Percentiles rank a stretch among this genome's conserved stretches.
These are phyloP conservation scores for Eurytoma californica DNA, from an alignment of 2,888 invertebrate species.

Conservation along the genomic window DNA sequence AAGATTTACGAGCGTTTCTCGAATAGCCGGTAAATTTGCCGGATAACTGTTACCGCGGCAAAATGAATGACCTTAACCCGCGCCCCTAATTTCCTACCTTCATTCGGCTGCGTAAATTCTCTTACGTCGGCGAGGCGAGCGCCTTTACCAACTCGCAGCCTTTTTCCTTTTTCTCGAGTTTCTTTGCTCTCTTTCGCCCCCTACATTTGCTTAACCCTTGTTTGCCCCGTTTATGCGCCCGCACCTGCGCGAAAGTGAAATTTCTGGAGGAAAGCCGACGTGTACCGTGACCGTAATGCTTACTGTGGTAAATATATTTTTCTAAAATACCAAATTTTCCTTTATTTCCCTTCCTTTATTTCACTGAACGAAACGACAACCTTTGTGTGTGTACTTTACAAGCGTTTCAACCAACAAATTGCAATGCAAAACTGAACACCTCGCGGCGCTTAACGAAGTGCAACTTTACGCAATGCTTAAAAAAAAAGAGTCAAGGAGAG, in stretches of 20 bases:
- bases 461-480: background rate
- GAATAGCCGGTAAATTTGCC: conserved; percentile 44
- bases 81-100: conserved; percentile 46
- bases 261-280: background rate
- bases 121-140: background rate
- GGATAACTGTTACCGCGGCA: conserved; percentile 19
- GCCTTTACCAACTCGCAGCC: background rate
- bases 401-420: too few species aligned
- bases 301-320: background rate
- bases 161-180: background rate
- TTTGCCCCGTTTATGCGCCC: background rate
- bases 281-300: too few species aligned
- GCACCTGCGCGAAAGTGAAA: background rate
- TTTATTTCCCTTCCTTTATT: background rate
- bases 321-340: background rate
- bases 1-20: conserved; percentile 42
- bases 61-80: conserved; percentile 38
- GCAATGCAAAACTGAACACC: too few species aligned
- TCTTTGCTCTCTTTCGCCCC: background rate
- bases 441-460: background rate
- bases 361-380: background rate
- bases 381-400: too few species aligned
- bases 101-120: conserved; percentile 16
- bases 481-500: conserved; percentile 11
- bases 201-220: background rate